Evolutionary conservation across 1,140 invertebrate genomes (phyloP), one percentile per base, ranked within the genome.

Genomic region (Drosophila pseudoananassae): DNA sequence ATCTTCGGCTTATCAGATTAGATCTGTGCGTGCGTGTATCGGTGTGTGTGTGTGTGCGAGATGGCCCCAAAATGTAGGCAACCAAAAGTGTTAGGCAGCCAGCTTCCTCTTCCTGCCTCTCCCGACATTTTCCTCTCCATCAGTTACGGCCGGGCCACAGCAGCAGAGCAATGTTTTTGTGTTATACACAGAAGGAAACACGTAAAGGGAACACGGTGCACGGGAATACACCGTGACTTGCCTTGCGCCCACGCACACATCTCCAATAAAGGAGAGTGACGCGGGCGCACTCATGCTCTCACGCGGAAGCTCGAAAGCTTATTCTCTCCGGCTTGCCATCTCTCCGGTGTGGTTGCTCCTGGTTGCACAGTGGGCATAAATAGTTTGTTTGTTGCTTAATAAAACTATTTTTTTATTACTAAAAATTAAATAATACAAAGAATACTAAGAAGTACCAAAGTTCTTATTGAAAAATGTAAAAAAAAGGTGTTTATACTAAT

Each of bases 241-340:
- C 43, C 61, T 80, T 84, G 82, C 81, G 83, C 82, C 82, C 82
- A 87, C 83, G 82, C 82, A 85, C 46, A 52, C 46, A 64, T 36
- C 40, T 66, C 20, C 63, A 52, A 7, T 43, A 27, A 29, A 45
- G 65, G 17, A 78, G 58, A 50, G 38, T 20, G 43, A 46, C 43
- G 43, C 43, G 43, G 43, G 43, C 31, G 38, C 29, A 51, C 61
- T 54, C 61, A 29, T 8, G 27, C 49, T 31, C 47, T 51, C 59
- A n/a, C 49, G 17, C 33, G 33, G 10, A 36, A 10, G 33, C 33
- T 36, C 33, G 12, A 36, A 43, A 33, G 33, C 10, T 14, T 17
- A 23, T 27, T 45, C 27, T 63, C 49, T 47, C 25, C 31, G 29
- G 49, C 47, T 36, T 27, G 52, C 38, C 14, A 17, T 14, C 14